phyloP scores from a whole-genome alignment of 2,888 invertebrate genomes.

The Drosophila demipolita region DNA sequence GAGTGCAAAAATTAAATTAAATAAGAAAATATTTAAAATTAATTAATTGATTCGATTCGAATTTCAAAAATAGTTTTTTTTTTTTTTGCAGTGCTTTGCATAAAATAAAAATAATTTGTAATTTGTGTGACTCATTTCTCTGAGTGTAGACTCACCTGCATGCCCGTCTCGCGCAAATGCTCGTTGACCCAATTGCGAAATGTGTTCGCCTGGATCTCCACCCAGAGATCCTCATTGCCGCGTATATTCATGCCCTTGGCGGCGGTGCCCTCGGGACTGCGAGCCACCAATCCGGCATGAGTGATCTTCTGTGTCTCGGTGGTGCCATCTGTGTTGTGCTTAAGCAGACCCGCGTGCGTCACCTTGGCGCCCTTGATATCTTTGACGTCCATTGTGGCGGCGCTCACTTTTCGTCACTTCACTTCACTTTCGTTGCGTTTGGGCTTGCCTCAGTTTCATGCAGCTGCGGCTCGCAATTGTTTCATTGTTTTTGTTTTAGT shows the following conservation, averaged over 20 bases:
- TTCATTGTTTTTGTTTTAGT: conserved; percentile 40
- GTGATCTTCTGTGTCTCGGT: conserved; percentile 88
- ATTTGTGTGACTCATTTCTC: background rate
- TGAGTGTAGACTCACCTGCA: conserved; percentile 86
- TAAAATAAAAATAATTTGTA: background rate
- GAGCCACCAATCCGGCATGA: conserved; percentile 93
- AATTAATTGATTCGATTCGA: background rate
- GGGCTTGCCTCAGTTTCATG: conserved; percentile 39
- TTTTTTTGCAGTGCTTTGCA: background rate
- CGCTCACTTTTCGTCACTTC: conserved; percentile 28
- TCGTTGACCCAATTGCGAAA: conserved; percentile 99
- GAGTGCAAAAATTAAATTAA: background rate
- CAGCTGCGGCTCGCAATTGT: conserved; percentile 40
- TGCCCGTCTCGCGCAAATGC: conserved; percentile 90
- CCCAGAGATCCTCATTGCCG: conserved; percentile 97
- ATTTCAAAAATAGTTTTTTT: background rate
- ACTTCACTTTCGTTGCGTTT: conserved; percentile 39
- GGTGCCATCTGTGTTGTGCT: conserved; percentile 87
- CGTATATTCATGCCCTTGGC: conserved; percentile 98
- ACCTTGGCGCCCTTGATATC: conserved; percentile 86
- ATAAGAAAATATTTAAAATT: background rate
- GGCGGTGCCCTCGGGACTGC: conserved; percentile 97
- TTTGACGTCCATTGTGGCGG: conserved; percentile 84
- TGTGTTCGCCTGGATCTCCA: conserved; percentile 97
- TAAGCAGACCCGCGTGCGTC: conserved; percentile 87